Percentiles rank a stretch among this genome's conserved stretches.
Evolutionary conservation across 2,888 invertebrate species (phyloP).

Genomic region (Bruchidius siliquastri): DNA sequence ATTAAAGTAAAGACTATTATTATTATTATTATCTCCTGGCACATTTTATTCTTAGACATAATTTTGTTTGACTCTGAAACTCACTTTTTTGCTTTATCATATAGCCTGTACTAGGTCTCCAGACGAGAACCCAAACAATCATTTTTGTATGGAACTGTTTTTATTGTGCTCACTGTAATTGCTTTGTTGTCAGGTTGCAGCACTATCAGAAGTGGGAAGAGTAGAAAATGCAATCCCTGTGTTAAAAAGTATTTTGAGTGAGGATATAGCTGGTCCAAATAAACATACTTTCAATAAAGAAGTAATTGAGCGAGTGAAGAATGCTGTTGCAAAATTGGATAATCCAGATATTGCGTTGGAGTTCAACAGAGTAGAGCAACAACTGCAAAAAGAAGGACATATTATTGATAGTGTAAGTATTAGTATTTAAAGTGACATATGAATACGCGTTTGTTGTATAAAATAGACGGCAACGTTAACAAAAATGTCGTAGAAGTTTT

Average conservation of each 20-base stretch:
- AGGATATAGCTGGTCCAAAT: slow-evolving; percentile 50
- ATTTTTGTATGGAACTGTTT: too few relatives aligned
- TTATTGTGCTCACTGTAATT: background rate
- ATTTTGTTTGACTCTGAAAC: too few relatives aligned
- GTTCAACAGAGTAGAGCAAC: slow-evolving; percentile 54
- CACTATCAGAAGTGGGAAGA: slow-evolving; percentile 57
- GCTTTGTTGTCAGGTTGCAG: slow-evolving; percentile 45
- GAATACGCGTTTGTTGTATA: too few relatives aligned
- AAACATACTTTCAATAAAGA: slow-evolving; percentile 60
- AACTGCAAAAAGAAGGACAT: slow-evolving; percentile 52
- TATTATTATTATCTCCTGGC: too few relatives aligned
- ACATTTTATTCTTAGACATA: too few relatives aligned
- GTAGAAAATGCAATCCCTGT: slow-evolving; percentile 61
- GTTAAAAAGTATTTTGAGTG: slow-evolving; percentile 54
- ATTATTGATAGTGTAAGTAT: slow-evolving; percentile 38
- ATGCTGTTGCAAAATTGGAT: slow-evolving; percentile 48
- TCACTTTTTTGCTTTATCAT: too few relatives aligned
- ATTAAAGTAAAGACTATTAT: too few relatives aligned
- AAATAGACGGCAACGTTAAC: too few relatives aligned
- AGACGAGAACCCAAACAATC: too few relatives aligned
- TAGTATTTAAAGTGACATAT: background rate
- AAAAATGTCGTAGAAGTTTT: too few relatives aligned
- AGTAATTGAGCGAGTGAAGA: slow-evolving; percentile 52
- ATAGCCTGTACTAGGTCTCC: too few relatives aligned
- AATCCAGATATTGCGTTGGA: slow-evolving; percentile 54